Conservation (phyloP, 2,797 vertebrate genomes). For the Argyrosomus regius region DNA sequence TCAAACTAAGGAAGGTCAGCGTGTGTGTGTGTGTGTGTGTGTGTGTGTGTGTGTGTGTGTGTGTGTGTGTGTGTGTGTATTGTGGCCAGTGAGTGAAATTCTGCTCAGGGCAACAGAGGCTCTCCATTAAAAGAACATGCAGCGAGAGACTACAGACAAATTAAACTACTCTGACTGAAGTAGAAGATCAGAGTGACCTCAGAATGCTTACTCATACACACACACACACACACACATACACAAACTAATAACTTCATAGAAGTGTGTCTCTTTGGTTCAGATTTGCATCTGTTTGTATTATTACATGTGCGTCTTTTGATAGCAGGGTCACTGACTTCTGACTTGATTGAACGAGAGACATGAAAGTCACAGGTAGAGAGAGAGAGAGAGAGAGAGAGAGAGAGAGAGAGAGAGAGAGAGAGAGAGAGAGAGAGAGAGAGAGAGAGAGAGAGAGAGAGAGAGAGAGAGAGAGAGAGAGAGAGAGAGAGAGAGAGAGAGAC, state of each 20-base stretch:
- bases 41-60: background rate
- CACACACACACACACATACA: background rate
- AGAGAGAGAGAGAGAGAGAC: conserved; percentile 46
- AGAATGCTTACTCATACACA: conserved; percentile 2
- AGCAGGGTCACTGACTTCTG: conserved; percentile 44
- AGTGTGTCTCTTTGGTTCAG: background rate
- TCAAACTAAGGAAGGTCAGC: background rate
- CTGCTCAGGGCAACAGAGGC: conserved; percentile 24
- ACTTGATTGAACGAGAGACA: conserved; percentile 33
- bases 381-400: background rate
- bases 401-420: background rate
- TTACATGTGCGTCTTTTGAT: conserved; percentile 28
- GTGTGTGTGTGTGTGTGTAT: conserved; percentile 3
- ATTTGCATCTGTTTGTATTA: conserved; percentile 14
- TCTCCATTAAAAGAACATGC: conserved; percentile 37
- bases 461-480: conserved; percentile 19
- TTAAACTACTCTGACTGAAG: conserved; percentile 30
- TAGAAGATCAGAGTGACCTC: conserved; percentile 38
- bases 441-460: background rate
- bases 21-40: background rate
- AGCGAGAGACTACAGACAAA: conserved; percentile 35
- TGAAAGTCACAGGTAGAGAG: conserved; percentile 21
- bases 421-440: background rate
- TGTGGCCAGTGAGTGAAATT: conserved; percentile 3
- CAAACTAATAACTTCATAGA: background rate